These are phyloP conservation scores for Thaleichthys pacificus DNA, from an alignment of 2,797 vertebrate species.

Conservation along the genomic window DNA sequence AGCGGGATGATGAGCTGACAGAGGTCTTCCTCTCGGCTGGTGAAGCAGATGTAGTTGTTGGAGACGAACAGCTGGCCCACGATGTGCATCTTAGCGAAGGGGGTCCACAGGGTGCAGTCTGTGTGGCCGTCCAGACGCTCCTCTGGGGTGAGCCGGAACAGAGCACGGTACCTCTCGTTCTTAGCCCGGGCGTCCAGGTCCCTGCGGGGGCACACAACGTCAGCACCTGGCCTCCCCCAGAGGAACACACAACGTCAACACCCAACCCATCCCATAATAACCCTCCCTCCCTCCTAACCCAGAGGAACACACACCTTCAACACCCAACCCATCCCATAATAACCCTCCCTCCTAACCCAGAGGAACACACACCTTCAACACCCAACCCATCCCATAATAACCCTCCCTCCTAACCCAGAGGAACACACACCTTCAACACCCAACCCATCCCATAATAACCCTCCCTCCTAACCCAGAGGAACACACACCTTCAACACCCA, in stretches of 20 bases:
- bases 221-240: no score
- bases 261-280: background rate
- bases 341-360: no score
- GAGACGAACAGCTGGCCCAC: constrained; percentile 96
- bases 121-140: constrained; percentile 95
- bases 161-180: constrained; percentile 89
- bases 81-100: constrained; percentile 93
- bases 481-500: background rate
- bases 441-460: no score
- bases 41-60: constrained; percentile 96
- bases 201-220: constrained; percentile 60
- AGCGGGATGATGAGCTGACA: constrained; percentile 96
- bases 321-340: no score
- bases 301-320: no score
- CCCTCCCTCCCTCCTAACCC: background rate
- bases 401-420: no score
- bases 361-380: no score
- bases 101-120: constrained; percentile 94
- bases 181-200: constrained; percentile 93
- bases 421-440: no score
- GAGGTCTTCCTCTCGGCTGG: constrained; percentile 89
- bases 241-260: background rate
- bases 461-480: background rate
- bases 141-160: constrained; percentile 88
- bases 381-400: no score